Percentiles rank a stretch among this genome's conserved stretches.
Conservation (phyloP, 2,113 vertebrate species). For the Anolis sagrei region DNA sequence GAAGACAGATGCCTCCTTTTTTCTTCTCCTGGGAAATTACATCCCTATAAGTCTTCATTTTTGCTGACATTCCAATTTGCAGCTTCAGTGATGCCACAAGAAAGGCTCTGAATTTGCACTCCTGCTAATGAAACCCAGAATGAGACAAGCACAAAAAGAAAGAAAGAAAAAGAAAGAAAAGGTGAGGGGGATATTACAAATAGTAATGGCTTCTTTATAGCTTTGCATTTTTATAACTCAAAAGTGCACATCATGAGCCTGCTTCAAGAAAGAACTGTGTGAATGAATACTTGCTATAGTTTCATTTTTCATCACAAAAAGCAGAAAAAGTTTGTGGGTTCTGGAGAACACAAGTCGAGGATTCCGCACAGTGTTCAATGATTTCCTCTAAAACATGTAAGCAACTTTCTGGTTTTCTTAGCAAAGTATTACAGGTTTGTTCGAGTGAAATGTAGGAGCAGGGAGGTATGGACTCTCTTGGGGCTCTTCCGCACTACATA, state of each 20-base stretch:
- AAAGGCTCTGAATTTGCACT: slow-evolving; percentile 17
- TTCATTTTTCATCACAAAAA: too few species aligned
- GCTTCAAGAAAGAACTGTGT: neutral
- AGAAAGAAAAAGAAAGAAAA: neutral
- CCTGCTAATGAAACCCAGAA: slow-evolving; percentile 20
- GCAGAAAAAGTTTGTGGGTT: neutral
- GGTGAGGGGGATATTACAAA: neutral
- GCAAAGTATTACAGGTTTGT: neutral
- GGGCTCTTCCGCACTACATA: too few species aligned
- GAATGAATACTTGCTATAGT: too few species aligned
- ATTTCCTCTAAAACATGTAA: neutral
- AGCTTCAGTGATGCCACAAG: slow-evolving; percentile 7
- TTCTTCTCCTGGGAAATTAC: slow-evolving; percentile 27
- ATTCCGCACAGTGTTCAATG: neutral
- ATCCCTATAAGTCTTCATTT: slow-evolving; percentile 29
- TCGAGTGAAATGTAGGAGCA: too few species aligned
- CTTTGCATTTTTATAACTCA: neutral
- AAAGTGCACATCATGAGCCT: neutral
- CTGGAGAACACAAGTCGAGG: neutral
- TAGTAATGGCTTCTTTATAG: neutral
- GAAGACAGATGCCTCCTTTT: slow-evolving; percentile 6
- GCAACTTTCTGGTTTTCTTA: too few species aligned
- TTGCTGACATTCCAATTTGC: slow-evolving; percentile 41
- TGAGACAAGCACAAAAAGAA: neutral
- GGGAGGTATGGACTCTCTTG: too few species aligned